phyloP scores from a whole-genome alignment of 2,113 vertebrate genomes.

The Mohoua ochrocephala region DNA sequence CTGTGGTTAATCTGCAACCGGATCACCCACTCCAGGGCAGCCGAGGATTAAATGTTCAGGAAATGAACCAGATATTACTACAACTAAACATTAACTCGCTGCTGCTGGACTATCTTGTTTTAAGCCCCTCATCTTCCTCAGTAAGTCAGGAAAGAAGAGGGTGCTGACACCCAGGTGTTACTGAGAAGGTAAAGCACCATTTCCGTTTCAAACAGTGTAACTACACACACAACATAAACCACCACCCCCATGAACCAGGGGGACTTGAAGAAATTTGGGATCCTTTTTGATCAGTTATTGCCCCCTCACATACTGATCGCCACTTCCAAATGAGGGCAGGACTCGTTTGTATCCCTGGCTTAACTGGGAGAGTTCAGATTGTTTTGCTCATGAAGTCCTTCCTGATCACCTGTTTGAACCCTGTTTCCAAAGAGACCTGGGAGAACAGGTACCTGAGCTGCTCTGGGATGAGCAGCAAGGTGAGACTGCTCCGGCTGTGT shows the following conservation, averaged over 20 bases:
- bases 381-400: neutral
- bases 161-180: neutral
- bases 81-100: neutral
- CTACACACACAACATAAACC: neutral
- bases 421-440: neutral
- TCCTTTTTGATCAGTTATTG: neutral
- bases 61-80: neutral
- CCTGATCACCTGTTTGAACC: neutral
- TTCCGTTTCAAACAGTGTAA: neutral
- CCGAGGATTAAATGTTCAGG: neutral
- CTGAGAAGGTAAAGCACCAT: accelerated
- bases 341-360: accelerated
- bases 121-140: neutral
- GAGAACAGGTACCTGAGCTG: neutral
- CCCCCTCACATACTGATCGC: neutral
- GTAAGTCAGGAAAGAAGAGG: neutral
- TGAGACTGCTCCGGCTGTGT: neutral
- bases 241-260: neutral
- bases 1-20: neutral
- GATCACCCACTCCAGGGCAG: neutral
- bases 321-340: accelerated
- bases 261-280: neutral
- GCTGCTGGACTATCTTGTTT: neutral
- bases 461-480: neutral
- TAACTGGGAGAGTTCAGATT: neutral